phyloP scores from a whole-genome alignment of 64 coral and sea anemone genomes.

The Porites lutea region DNA sequence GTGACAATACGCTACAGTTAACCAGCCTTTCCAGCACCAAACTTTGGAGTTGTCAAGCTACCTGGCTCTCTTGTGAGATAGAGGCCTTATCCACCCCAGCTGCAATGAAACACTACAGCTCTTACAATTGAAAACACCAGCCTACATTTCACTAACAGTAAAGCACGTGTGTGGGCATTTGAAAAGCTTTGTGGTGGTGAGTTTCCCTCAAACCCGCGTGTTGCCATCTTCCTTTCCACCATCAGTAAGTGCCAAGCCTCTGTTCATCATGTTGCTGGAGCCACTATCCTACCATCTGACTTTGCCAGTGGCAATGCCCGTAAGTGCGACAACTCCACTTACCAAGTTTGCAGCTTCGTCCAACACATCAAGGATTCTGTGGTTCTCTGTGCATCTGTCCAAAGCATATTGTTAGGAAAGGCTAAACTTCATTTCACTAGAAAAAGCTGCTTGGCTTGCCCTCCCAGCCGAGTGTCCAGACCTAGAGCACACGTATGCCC shows the following conservation, averaged over 20 bases:
- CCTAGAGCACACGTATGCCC: constrained; percentile 13
- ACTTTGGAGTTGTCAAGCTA: neutral
- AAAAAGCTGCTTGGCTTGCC: neutral
- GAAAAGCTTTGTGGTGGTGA: neutral
- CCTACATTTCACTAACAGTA: neutral
- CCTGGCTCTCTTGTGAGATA: constrained; percentile 4
- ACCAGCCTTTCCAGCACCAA: constrained; percentile 40
- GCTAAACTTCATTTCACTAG: constrained; percentile 15
- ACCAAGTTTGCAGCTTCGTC: neutral
- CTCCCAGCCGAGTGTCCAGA: constrained; percentile 8
- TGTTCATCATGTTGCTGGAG: neutral
- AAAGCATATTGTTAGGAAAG: neutral
- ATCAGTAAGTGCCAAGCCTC: constrained; percentile 24
- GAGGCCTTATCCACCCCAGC: too few relatives aligned
- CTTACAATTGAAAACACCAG: neutral
- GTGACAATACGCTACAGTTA: neutral
- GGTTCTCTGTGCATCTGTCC: neutral
- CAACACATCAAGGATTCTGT: neutral
- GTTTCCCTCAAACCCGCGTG: neutral
- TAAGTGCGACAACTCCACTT: neutral
- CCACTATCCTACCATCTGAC: neutral
- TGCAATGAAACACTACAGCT: too few relatives aligned
- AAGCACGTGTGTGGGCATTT: neutral
- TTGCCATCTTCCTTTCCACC: neutral
- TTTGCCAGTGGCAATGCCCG: constrained; percentile 32